A percentile compares a stretch with the other conserved stretches of the same genome.
Conservation (phyloP, 2,888 invertebrate species). For the Tinea trinotella region DNA sequence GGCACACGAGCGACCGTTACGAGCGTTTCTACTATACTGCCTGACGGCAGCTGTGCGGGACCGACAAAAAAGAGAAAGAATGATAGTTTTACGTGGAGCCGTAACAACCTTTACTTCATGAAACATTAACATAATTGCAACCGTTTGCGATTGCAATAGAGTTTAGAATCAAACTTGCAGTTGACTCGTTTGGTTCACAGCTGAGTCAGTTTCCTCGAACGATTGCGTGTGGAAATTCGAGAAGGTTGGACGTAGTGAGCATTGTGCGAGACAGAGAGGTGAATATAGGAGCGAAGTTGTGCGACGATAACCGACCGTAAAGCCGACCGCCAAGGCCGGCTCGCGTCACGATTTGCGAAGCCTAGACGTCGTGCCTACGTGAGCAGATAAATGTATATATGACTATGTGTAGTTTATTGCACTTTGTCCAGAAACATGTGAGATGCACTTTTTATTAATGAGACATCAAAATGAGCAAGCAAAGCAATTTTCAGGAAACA, state of each 20-base stretch:
- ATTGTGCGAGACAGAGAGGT: constrained; percentile 55
- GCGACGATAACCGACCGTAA: constrained; percentile 45
- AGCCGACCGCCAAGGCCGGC: constrained; percentile 63
- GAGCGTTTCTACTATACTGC: constrained; percentile 60
- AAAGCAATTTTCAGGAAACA: too few species aligned
- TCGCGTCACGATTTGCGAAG: constrained; percentile 60
- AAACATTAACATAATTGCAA: constrained; percentile 33
- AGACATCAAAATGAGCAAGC: not conserved
- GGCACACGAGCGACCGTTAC: constrained; percentile 34
- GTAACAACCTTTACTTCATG: constrained; percentile 35
- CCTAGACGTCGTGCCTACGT: constrained; percentile 50
- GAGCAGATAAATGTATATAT: constrained; percentile 28
- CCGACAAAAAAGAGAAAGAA: constrained; percentile 64
- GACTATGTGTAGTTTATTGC: constrained; percentile 43
- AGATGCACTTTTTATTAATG: not conserved
- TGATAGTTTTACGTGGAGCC: constrained; percentile 42
- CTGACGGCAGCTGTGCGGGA: constrained; percentile 56
- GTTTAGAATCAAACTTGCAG: constrained; percentile 32
- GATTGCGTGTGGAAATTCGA: constrained; percentile 58
- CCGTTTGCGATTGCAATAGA: constrained; percentile 30
- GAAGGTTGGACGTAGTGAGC: constrained; percentile 43
- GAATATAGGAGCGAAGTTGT: constrained; percentile 33
- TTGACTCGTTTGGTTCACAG: constrained; percentile 32
- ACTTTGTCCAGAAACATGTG: constrained; percentile 27
- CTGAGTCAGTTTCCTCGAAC: constrained; percentile 62